Percentiles rank a stretch among this genome's conserved stretches.
phyloP scores from a whole-genome alignment of 1,140 invertebrate genomes.

The Samia ricini region DNA sequence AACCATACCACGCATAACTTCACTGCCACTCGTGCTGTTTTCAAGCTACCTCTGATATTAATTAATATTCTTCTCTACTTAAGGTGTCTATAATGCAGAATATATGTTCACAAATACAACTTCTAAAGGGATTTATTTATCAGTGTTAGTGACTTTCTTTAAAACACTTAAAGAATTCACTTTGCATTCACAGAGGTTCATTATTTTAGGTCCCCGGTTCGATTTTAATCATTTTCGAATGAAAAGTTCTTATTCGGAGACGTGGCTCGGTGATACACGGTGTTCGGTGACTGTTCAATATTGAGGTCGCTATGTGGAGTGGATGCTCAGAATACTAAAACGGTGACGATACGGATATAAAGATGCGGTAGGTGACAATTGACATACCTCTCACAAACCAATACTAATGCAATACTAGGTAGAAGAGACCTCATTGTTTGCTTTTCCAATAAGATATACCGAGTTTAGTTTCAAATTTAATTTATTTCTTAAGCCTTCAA shows the following conservation, averaged over 20 bases:
- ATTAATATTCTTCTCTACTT: background rate
- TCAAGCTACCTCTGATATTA: too few relatives aligned
- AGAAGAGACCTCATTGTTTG: background rate
- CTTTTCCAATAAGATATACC: background rate
- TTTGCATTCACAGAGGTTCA: conserved; percentile 15
- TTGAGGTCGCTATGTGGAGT: conserved; percentile 34
- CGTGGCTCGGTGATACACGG: conserved; percentile 20
- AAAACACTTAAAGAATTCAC: background rate
- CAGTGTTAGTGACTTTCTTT: background rate
- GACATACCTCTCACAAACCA: conserved; percentile 11
- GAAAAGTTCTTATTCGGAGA: conserved; percentile 37
- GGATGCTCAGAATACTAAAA: conserved; percentile 36
- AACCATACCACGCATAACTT: too few relatives aligned
- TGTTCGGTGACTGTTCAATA: conserved; percentile 39
- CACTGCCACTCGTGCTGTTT: too few relatives aligned
- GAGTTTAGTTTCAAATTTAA: background rate
- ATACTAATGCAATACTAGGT: background rate
- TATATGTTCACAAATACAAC: background rate
- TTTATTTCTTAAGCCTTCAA: background rate
- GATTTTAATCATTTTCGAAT: conserved; percentile 30
- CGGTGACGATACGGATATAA: conserved; percentile 26
- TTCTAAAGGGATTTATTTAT: background rate
- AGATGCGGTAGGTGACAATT: conserved; percentile 19
- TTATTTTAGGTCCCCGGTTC: conserved; percentile 19
- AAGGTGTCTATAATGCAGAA: background rate